Evolutionary conservation across 2,888 invertebrate genomes (phyloP).

Genomic region (Drosophila robusta): DNA sequence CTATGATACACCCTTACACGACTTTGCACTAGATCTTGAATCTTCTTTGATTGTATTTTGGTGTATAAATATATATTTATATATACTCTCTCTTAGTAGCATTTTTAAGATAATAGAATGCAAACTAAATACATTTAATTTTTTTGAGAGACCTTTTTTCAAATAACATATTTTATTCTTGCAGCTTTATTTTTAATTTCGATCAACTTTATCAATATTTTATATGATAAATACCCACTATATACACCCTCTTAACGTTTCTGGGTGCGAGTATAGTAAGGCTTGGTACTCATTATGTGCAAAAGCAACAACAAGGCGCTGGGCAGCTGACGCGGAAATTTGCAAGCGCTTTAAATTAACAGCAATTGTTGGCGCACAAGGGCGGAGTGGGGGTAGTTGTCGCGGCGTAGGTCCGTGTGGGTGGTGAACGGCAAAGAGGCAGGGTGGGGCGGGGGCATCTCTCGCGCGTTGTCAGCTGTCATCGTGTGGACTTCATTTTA

Average conservation of each 20-base stretch:
- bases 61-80: too few species aligned
- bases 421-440: neutral
- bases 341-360: conserved; percentile 76
- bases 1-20: too few species aligned
- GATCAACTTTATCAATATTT: neutral
- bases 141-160: neutral
- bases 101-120: too few species aligned
- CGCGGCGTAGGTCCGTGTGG: neutral
- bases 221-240: neutral
- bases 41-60: too few species aligned
- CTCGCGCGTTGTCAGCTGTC: conserved; percentile 67
- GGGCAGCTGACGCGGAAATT: conserved; percentile 69
- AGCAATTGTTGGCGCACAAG: conserved; percentile 34
- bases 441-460: conserved; percentile 21
- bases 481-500: conserved; percentile 74
- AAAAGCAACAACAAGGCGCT: conserved; percentile 42
- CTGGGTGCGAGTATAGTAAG: conserved; percentile 11
- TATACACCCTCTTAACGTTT: neutral
- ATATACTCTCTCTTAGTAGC: too few species aligned
- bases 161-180: neutral
- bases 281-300: conserved; percentile 61
- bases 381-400: neutral
- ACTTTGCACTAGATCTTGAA: too few species aligned
- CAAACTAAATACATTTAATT: too few species aligned
- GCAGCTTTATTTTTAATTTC: neutral